phyloP scores from a whole-genome alignment of 2,888 invertebrate species.

The Cryptosula pallasiana region DNA sequence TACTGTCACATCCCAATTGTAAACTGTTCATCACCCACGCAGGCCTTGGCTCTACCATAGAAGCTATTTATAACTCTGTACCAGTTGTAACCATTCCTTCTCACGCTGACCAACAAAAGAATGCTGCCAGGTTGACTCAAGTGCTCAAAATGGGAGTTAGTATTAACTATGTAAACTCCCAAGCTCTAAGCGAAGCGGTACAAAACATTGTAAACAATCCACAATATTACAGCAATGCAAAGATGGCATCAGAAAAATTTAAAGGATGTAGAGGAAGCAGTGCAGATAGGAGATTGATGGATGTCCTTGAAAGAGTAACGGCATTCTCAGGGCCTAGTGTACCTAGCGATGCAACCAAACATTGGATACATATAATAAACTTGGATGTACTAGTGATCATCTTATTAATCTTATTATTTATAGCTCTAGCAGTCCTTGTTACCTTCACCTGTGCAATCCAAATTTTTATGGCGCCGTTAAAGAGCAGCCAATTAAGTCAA shows the following conservation, averaged over 20 bases:
- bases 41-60: slow-evolving; percentile 67
- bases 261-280: neutral
- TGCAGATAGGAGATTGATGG: neutral
- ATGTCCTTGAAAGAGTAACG: neutral
- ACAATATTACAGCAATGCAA: neutral
- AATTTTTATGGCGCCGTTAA: too few species aligned
- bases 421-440: too few species aligned
- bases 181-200: too few species aligned
- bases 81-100: slow-evolving; percentile 53
- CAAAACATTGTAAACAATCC: slow-evolving; percentile 53
- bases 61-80: slow-evolving; percentile 57
- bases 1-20: slow-evolving; percentile 63
- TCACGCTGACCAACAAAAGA: slow-evolving; percentile 49
- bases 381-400: neutral
- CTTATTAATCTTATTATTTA: slow-evolving; percentile 6
- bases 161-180: slow-evolving; percentile 28
- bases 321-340: neutral
- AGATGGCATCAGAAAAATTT: neutral
- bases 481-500: too few species aligned
- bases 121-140: slow-evolving; percentile 30
- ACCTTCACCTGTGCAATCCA: too few species aligned
- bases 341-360: neutral
- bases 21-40: slow-evolving; percentile 68
- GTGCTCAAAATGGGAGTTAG: slow-evolving; percentile 45
- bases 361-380: neutral